Evolutionary conservation across 64 coral and sea anemone genomes (phyloP), one percentile per base, ranked within the genome.

Genomic region (Dendrophyllia cribrosa): DNA sequence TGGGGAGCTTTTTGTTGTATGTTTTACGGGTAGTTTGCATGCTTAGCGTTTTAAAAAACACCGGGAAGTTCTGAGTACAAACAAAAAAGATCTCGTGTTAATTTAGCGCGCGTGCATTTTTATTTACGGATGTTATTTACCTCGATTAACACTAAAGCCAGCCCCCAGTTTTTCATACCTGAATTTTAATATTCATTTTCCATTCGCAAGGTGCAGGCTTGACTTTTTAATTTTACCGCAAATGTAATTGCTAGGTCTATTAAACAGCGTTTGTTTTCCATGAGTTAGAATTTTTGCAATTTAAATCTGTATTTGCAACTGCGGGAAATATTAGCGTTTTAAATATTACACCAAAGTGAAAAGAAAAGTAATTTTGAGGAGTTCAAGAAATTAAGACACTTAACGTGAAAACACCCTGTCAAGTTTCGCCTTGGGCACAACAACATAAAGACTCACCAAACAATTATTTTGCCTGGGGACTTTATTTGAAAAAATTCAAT

Each of bases 241-340:
- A 90, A 89, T 78, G 90, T 93, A 93, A 93, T 96, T 93, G 91
- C 70, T 65, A 93, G 56, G 60, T 91, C 94, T 89, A 96, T 96
- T 96, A 96, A 96, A 96, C 84, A 92, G 72, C 90, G 87, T 96
- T 96, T 96, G 94, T 92, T 92, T 96, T 90, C 70, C 81, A 53
- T 34, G 72, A 83, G 94, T 76, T 88, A 70, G 49, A 79, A 92
- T 55, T 89, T 94, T 79, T 89, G 82, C 79, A 89, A 76, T 94
- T 94, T 89, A 94, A 89, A 94, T 71, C 78, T 60, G 75, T 58
- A 94, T 89, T 94, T 94, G 74, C 72, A 69, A 59, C 86, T 93
- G 66, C 86, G 24, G 87, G 82, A 89, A 89, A 72, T 52, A 63
- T 53, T 59, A 75, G 59, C 72, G 12, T 45, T 14, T 17, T 46